A percentile compares a stretch with the other conserved stretches of the same genome.
Conservation (phyloP, 2,797 vertebrate genomes). For the Limosa lapponica region DNA sequence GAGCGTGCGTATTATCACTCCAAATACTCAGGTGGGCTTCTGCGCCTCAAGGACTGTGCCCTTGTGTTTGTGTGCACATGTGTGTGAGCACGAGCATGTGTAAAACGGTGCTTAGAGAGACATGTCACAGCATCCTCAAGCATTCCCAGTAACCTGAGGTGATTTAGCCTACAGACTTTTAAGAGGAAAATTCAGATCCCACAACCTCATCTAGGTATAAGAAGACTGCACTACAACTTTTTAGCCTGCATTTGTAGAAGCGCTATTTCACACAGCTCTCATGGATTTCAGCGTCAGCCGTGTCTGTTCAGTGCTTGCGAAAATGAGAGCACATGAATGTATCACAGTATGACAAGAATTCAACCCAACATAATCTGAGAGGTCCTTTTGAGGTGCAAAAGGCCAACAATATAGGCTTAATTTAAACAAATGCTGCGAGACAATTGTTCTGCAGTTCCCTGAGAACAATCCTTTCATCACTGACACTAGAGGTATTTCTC, state of each 20-base stretch:
- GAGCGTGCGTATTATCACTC: rapidly evolving
- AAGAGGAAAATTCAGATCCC: neutral
- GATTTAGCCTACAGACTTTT: neutral
- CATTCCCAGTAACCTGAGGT: neutral
- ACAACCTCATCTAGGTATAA: neutral
- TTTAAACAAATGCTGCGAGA: slow-evolving; percentile 13
- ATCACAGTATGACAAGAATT: neutral
- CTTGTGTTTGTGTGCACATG: rapidly evolving
- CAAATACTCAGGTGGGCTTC: neutral
- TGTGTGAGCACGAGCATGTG: neutral
- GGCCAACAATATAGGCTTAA: neutral
- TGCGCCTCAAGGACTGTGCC: neutral
- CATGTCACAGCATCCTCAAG: neutral
- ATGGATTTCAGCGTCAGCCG: neutral
- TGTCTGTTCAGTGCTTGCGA: neutral
- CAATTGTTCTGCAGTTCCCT: neutral
- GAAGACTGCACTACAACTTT: neutral
- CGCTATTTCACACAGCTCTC: neutral
- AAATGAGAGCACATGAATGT: neutral
- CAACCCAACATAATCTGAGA: neutral
- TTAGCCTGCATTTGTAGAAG: neutral
- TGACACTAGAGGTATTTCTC: neutral
- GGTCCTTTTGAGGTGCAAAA: neutral
- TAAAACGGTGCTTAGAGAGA: neutral
- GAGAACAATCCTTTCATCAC: neutral